Conservation (phyloP, 2,797 vertebrate species). For the Philypnodon macrostomus region DNA sequence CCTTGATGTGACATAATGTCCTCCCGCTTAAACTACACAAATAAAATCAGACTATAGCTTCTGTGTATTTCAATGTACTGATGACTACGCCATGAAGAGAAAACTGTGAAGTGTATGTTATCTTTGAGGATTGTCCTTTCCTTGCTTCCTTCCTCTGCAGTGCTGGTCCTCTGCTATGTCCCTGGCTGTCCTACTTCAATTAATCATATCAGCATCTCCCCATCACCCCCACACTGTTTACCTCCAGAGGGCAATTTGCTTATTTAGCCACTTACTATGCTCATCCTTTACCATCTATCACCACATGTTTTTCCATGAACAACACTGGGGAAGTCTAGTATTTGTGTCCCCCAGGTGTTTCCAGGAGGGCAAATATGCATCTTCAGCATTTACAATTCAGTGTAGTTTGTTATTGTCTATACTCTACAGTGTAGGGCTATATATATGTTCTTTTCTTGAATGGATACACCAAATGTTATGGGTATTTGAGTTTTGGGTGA, state of each 20-base stretch:
- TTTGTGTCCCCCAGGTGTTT: not conserved
- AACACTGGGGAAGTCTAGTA: not conserved
- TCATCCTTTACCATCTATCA: conserved; percentile 43
- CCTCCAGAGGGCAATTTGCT: conserved; percentile 71
- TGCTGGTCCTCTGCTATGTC: conserved; percentile 58
- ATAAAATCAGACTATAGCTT: too few species aligned
- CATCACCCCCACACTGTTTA: conserved; percentile 58
- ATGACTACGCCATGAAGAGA: too few species aligned
- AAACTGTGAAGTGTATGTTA: too few species aligned
- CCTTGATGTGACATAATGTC: conserved; percentile 69
- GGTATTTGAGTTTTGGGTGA: too few species aligned
- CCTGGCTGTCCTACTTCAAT: conserved; percentile 76
- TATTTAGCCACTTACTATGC: conserved; percentile 61
- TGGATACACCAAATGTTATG: conserved; percentile 7
- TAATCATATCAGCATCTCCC: conserved; percentile 71
- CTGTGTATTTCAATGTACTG: conserved; percentile 46
- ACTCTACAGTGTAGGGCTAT: too few species aligned
- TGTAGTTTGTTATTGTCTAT: too few species aligned
- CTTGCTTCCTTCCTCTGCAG: conserved; percentile 58
- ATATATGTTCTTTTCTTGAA: conserved; percentile 17
- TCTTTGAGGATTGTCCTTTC: conserved; percentile 68
- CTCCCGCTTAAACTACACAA: conserved; percentile 40
- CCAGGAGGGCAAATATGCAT: conserved; percentile 22
- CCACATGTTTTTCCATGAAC: conserved; percentile 9
- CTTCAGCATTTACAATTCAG: conserved; percentile 20